phyloP scores from a whole-genome alignment of 2,888 invertebrate genomes.

The Rhogogaster chlorosoma region DNA sequence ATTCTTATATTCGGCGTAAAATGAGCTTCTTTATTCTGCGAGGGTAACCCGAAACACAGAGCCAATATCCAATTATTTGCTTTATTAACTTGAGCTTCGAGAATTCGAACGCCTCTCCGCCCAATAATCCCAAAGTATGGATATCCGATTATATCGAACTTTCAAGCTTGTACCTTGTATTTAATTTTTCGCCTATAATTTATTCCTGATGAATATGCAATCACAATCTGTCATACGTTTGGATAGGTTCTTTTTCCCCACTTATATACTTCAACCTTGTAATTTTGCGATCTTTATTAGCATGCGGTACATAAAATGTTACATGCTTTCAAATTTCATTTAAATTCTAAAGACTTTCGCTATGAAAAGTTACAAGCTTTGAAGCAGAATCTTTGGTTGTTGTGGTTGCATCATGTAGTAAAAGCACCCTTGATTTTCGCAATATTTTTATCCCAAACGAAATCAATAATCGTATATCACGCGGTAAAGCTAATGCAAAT shows the following conservation, averaged over 20 bases:
- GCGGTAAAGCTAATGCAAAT: background rate
- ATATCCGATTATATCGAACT: background rate
- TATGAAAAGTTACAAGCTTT: background rate
- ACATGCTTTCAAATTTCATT: background rate
- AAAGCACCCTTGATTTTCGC: background rate
- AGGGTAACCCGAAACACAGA: background rate
- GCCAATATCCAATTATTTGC: background rate
- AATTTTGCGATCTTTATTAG: background rate
- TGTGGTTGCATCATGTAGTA: background rate
- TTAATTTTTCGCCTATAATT: background rate
- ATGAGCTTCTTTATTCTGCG: background rate
- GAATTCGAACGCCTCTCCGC: background rate
- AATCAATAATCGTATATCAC: background rate
- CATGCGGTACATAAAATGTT: background rate
- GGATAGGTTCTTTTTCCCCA: background rate
- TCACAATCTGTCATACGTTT: background rate
- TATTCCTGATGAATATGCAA: background rate
- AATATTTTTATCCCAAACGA: background rate
- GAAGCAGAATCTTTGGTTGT: background rate
- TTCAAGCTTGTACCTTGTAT: background rate
- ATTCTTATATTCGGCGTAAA: constrained; percentile 35
- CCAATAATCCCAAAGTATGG: background rate
- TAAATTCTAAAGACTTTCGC: background rate
- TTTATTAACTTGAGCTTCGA: background rate
- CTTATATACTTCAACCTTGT: background rate